A percentile compares a stretch with the other conserved stretches of the same genome.
Conservation (phyloP, 2,888 invertebrate species). For the Morinoia aosen region DNA sequence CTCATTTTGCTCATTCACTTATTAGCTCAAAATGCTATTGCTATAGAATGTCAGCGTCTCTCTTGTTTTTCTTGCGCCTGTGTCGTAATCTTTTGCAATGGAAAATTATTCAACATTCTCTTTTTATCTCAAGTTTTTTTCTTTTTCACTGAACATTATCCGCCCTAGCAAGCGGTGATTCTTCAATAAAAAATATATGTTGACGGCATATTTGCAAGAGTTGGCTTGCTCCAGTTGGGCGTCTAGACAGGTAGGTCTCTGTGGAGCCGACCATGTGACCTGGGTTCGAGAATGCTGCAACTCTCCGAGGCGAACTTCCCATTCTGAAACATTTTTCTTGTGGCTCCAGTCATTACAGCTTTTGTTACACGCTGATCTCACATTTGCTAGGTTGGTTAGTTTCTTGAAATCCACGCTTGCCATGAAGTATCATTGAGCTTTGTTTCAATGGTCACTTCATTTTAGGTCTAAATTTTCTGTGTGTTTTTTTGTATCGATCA, state of each 20-base stretch:
- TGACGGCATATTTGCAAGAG: neutral
- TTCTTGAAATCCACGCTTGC: neutral
- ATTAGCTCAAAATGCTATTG: neutral
- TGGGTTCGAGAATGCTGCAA: neutral
- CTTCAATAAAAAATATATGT: neutral
- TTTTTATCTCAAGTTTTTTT: neutral
- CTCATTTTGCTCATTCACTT: neutral
- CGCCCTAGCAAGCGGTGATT: neutral
- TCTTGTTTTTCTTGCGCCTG: neutral
- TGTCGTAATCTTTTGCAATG: neutral
- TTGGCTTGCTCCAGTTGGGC: neutral
- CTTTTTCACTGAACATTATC: neutral
- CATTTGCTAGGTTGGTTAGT: neutral
- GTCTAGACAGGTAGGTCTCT: neutral
- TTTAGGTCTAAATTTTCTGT: neutral
- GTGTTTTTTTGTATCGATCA: neutral
- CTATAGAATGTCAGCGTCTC: neutral
- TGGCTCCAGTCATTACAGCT: neutral
- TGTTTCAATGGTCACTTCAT: neutral
- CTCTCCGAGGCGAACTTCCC: neutral
- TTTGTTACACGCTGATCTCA: neutral
- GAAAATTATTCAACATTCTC: neutral
- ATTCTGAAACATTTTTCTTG: neutral
- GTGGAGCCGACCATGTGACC: neutral
- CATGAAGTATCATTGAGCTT: neutral